Conservation (phyloP, 2,113 vertebrate species). For the Colius striatus region DNA sequence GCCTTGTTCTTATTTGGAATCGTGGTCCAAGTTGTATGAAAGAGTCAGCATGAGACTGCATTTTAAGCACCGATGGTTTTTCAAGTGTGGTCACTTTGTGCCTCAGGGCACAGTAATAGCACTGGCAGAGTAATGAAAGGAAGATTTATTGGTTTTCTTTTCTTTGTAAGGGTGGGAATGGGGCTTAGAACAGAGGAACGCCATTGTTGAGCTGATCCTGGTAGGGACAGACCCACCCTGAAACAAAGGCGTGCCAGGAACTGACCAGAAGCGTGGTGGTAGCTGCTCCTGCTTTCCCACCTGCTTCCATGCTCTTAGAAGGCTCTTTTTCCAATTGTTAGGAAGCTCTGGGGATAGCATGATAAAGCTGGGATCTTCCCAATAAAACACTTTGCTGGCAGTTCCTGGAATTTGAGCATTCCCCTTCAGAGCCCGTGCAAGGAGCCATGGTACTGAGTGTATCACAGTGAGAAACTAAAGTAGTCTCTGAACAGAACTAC, state of each 20-base stretch:
- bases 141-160: neutral
- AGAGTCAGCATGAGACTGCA: neutral
- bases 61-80: constrained; percentile 50
- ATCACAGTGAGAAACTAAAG: accelerated
- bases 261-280: neutral
- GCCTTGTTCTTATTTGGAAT: neutral
- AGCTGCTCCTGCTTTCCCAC: neutral
- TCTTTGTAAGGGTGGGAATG: neutral
- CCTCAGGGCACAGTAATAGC: neutral
- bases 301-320: neutral
- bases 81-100: constrained; percentile 54
- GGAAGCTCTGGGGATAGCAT: neutral
- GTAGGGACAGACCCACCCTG: constrained; percentile 23
- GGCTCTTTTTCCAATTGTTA: neutral
- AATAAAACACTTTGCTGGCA: neutral
- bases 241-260: constrained; percentile 3
- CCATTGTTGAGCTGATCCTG: neutral
- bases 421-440: neutral
- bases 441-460: neutral
- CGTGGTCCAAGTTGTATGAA: constrained; percentile 25
- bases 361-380: neutral
- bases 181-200: constrained; percentile 32
- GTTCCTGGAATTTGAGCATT: neutral
- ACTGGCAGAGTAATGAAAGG: constrained; percentile 7
- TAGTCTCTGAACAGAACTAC: too few species aligned